Evolutionary conservation across 2,888 invertebrate species (phyloP), one percentile per base, ranked within the genome.

Genomic region (Protonemura montana): DNA sequence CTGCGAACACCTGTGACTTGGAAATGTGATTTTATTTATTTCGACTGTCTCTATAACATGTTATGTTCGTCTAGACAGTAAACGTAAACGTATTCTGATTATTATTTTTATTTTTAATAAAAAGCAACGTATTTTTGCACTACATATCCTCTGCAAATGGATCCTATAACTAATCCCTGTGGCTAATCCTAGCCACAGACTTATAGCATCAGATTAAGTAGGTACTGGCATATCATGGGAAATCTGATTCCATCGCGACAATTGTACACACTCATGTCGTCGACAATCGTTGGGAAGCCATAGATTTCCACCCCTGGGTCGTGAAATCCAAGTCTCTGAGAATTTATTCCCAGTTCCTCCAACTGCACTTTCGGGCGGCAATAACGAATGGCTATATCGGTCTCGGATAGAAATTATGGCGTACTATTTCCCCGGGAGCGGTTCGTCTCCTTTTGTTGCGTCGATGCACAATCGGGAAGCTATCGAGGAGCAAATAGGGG

Each of bases 361-460:
- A 84, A 84, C 84, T 28, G 84, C 84, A 76, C 84, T 83, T 41
- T 35, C 84, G 16, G n/a, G 6, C 84, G 21, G 84, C 28, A 84
- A 84, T 84, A 84, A 84, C 84, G 59, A 84, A 84, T 84, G 27
- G 84, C 84, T 76, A 84, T 84, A 59, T 59, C 29, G 41, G 59
- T 59, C 59, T 26, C 26, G 42, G 84, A 84, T 84, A 76, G 84
- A 59, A 84, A 84, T 84, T 84, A 84, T 84, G 21, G 26, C 26
- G 84, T 84, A 27, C 84, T 59, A 59, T n/a, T 42, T 59, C 21
- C 41, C 26, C 59, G 59, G 59, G 84, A n/a, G 21, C n/a, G 26
- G 84, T 84, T 59, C 84, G 76, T 84, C 84, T 84, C 59, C 84
- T 84, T 84, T 84, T 84, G 84, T 84, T 84, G 84, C 59, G 27